A percentile compares a stretch with the other conserved stretches of the same genome.
Evolutionary conservation across 2,888 invertebrate species (phyloP).

Genomic region (Brachynemurus nebulosus): DNA sequence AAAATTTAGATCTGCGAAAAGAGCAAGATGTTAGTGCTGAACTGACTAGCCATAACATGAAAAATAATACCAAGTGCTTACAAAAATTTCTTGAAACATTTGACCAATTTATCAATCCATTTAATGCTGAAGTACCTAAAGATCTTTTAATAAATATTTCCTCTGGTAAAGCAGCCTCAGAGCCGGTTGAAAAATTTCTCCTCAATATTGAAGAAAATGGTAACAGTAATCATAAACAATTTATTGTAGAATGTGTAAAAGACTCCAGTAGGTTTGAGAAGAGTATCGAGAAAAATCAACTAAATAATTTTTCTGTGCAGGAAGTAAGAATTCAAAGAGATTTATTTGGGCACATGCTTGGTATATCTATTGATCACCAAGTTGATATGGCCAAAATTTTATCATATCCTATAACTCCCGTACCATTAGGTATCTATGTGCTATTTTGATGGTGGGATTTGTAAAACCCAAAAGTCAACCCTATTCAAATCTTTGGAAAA

Average conservation of each 20-base stretch:
- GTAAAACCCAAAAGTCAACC: slow-evolving; percentile 21
- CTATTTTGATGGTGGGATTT: slow-evolving; percentile 21
- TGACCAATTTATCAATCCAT: too few relatives aligned
- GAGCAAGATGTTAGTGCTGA: not conserved
- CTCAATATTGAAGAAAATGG: slow-evolving; percentile 13
- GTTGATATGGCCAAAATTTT: slow-evolving; percentile 19
- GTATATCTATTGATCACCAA: slow-evolving; percentile 16
- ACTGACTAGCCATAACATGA: too few relatives aligned
- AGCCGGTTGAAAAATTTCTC: slow-evolving; percentile 9
- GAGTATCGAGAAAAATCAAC: slow-evolving; percentile 18
- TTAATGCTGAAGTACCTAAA: too few relatives aligned
- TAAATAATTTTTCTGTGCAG: slow-evolving; percentile 19
- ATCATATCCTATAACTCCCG: slow-evolving; percentile 21
- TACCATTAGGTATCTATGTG: slow-evolving; percentile 23
- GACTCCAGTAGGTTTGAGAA: slow-evolving; percentile 19
- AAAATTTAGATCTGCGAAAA: not conserved
- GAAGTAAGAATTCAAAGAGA: slow-evolving; percentile 18
- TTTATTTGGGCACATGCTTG: slow-evolving; percentile 11
- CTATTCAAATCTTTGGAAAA: slow-evolving; percentile 18
- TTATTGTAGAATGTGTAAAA: slow-evolving; percentile 20
- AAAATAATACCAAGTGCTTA: too few relatives aligned
- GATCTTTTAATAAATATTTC: too few relatives aligned
- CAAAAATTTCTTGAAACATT: too few relatives aligned
- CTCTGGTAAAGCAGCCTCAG: slow-evolving; percentile 9
- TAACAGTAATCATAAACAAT: slow-evolving; percentile 16